Conservation (phyloP, 2,888 invertebrate genomes). For the Tinea pellionella region DNA sequence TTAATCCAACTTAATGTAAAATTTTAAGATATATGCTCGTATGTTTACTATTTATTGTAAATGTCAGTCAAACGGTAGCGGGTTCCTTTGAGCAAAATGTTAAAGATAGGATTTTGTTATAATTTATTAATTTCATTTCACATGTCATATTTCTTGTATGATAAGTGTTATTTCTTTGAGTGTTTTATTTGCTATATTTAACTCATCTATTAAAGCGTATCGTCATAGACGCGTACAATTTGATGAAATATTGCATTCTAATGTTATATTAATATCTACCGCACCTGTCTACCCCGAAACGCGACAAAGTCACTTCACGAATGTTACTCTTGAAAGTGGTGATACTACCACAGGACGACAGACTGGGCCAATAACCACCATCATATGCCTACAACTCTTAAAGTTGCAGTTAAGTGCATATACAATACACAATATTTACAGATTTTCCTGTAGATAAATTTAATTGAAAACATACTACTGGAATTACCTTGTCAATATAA, state of each 20-base stretch:
- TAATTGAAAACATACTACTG: neutral
- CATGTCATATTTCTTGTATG: neutral
- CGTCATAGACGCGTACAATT: too few species aligned
- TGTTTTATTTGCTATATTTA: neutral
- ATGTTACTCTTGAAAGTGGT: too few species aligned
- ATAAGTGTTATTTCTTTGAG: neutral
- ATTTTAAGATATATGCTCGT: neutral
- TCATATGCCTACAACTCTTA: too few species aligned
- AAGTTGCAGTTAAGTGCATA: too few species aligned
- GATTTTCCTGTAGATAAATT: neutral
- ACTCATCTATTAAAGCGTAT: too few species aligned
- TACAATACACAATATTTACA: too few species aligned
- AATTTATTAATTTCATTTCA: neutral
- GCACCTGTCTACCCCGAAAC: too few species aligned
- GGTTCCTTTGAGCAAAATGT: neutral
- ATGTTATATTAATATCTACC: too few species aligned
- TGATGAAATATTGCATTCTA: too few species aligned
- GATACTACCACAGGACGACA: too few species aligned
- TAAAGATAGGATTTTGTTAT: neutral
- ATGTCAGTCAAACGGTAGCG: conserved; percentile 9
- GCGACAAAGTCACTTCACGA: too few species aligned
- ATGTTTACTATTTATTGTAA: neutral
- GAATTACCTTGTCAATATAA: neutral
- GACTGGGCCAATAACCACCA: too few species aligned
- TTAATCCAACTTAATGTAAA: neutral